Conservation (phyloP, 2,113 vertebrate species). For the Ophiodon elongatus region DNA sequence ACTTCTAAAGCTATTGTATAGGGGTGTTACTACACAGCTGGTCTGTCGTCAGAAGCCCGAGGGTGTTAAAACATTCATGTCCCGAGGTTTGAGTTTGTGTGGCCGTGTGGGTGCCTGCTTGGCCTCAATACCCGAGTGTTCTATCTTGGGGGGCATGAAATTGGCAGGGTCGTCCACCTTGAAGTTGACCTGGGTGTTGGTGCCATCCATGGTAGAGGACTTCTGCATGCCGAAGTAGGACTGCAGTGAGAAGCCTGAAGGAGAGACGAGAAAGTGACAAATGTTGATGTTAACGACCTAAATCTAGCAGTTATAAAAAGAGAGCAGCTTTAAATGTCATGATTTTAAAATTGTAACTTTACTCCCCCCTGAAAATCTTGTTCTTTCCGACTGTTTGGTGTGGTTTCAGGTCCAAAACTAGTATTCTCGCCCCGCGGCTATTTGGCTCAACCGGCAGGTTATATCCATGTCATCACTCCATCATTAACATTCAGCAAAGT, state of each 20-base stretch:
- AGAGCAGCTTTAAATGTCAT: neutral
- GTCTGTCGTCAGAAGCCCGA: constrained; percentile 80
- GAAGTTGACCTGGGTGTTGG: constrained; percentile 88
- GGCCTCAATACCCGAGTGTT: constrained; percentile 83
- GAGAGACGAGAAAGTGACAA: neutral
- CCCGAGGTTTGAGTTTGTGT: constrained; percentile 88
- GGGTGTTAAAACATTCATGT: constrained; percentile 86
- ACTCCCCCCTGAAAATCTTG: neutral
- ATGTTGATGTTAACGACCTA: neutral
- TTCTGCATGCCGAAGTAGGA: constrained; percentile 91
- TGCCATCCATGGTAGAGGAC: constrained; percentile 91
- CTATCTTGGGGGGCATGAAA: constrained; percentile 90
- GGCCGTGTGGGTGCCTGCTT: constrained; percentile 83
- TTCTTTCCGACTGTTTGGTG: neutral
- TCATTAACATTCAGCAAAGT: neutral
- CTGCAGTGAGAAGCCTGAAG: constrained; percentile 90
- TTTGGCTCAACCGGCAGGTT: neutral
- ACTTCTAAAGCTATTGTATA: neutral
- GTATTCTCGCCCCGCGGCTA: neutral
- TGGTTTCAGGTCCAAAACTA: neutral
- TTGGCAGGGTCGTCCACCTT: constrained; percentile 85
- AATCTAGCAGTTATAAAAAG: neutral
- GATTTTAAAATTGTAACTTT: neutral
- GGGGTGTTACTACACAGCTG: constrained; percentile 2
- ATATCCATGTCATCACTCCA: neutral